Conservation (phyloP, 64 coral and sea anemone species). For the Actinia tenebrosa region DNA sequence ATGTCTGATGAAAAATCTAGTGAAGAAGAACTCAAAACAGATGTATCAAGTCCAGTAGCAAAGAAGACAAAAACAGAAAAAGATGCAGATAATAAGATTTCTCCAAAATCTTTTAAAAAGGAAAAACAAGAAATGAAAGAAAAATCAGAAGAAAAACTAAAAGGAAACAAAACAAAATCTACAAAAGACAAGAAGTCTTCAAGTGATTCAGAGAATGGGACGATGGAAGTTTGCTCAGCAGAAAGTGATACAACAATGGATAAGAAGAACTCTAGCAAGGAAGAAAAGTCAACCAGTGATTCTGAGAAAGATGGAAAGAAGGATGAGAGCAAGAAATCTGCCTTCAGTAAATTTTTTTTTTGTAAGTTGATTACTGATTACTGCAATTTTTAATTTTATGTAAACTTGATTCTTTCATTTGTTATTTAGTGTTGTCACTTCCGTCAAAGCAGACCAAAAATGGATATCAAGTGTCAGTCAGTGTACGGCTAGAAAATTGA, state of each 20-base stretch:
- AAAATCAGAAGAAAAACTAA: neutral
- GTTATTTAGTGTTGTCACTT: too few species aligned
- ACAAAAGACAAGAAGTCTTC: neutral
- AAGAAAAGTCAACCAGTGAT: neutral
- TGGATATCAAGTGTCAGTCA: too few species aligned
- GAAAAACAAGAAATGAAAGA: neutral
- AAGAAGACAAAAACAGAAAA: slow-evolving; percentile 21
- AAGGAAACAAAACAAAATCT: neutral
- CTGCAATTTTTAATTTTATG: too few species aligned
- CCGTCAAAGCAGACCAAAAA: too few species aligned
- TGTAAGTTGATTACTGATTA: slow-evolving; percentile 30
- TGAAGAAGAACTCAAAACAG: neutral
- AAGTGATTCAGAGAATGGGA: neutral
- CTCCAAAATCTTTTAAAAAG: neutral
- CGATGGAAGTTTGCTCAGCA: neutral
- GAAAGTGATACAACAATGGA: neutral
- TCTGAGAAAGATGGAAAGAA: slow-evolving; percentile 1
- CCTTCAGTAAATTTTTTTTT: slow-evolving; percentile 50
- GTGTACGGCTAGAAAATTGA: too few species aligned
- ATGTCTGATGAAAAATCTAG: neutral
- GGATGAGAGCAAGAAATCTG: neutral
- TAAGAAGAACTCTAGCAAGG: neutral
- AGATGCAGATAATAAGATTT: neutral
- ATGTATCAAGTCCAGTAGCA: neutral
- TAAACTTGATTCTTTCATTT: too few species aligned